Conservation (phyloP, 37 sponge, comb jelly and placozoan species). For the Ianthella basta region DNA sequence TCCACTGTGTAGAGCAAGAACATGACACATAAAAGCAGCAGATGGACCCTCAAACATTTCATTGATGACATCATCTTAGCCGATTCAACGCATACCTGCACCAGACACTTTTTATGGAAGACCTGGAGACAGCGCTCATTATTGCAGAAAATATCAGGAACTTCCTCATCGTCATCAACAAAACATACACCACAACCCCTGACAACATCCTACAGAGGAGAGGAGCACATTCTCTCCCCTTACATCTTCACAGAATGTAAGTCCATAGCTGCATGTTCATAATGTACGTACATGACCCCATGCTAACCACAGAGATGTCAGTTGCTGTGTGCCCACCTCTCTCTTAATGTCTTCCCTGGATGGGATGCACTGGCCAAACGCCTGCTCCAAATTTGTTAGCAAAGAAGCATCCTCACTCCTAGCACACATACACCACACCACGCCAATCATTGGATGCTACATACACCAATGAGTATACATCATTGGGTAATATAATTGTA, state of each 20-base stretch:
- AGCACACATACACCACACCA: neutral
- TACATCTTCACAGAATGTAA: too few species aligned
- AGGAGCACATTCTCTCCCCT: too few species aligned
- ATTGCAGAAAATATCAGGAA: slow-evolving; percentile 22
- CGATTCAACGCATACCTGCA: neutral
- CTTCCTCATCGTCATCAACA: neutral
- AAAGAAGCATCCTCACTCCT: neutral
- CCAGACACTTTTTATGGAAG: slow-evolving; percentile 11
- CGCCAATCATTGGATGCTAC: too few species aligned
- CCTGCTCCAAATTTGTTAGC: neutral
- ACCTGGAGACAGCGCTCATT: slow-evolving; percentile 11
- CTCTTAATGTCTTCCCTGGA: neutral
- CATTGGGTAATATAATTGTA: neutral
- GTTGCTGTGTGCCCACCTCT: slow-evolving; percentile 4
- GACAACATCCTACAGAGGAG: neutral
- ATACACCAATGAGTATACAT: too few species aligned
- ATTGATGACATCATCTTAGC: too few species aligned
- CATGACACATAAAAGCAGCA: neutral
- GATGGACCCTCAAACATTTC: neutral
- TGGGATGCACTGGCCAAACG: neutral
- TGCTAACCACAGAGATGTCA: too few species aligned
- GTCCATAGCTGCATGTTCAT: too few species aligned
- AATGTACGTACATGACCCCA: too few species aligned
- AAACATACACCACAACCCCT: slow-evolving; percentile 24
- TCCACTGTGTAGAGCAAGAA: slow-evolving; percentile 12